Percentiles rank a stretch among this genome's conserved stretches.
Conservation (phyloP, 1,140 invertebrate species). For the Lasioglossum baleicum region DNA sequence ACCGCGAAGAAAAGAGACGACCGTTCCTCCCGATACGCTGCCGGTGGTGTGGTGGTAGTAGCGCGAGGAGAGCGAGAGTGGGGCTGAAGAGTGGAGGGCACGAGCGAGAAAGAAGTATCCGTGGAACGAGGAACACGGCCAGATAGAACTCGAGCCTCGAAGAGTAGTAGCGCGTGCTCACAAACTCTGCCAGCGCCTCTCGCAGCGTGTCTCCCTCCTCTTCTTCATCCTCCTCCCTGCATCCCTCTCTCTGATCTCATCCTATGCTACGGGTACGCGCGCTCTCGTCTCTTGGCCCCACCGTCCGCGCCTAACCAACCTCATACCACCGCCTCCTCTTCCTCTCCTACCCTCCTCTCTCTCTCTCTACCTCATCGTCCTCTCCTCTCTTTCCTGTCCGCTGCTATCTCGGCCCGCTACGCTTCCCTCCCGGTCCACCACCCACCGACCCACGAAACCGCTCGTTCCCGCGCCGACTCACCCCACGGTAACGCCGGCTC, state of each 20-base stretch:
- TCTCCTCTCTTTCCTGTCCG: not conserved
- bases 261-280: constrained; percentile 33
- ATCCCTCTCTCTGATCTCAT: not conserved
- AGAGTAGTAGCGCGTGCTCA: constrained; percentile 67
- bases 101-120: constrained; percentile 43
- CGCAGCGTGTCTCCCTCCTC: constrained; percentile 44
- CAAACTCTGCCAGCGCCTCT: constrained; percentile 63
- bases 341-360: constrained; percentile 11
- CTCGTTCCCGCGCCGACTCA: constrained; percentile 62
- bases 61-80: not conserved
- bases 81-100: not conserved
- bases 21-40: too few species aligned
- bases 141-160: constrained; percentile 59
- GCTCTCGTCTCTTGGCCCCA: constrained; percentile 34
- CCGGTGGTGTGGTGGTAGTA: too few species aligned
- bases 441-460: constrained; percentile 63
- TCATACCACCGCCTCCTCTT: constrained; percentile 32
- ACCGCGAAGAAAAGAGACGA: not conserved
- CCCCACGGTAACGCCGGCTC: constrained; percentile 45
- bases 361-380: constrained; percentile 4
- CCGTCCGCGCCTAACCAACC: constrained; percentile 58
- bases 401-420: constrained; percentile 45
- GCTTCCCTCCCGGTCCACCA: constrained; percentile 54
- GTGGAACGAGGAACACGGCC: constrained; percentile 46
- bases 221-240: constrained; percentile 10